Percentiles rank a stretch among this genome's conserved stretches.
Conservation (phyloP, 2,888 invertebrate species). For the Acanthosepion esculentum region DNA sequence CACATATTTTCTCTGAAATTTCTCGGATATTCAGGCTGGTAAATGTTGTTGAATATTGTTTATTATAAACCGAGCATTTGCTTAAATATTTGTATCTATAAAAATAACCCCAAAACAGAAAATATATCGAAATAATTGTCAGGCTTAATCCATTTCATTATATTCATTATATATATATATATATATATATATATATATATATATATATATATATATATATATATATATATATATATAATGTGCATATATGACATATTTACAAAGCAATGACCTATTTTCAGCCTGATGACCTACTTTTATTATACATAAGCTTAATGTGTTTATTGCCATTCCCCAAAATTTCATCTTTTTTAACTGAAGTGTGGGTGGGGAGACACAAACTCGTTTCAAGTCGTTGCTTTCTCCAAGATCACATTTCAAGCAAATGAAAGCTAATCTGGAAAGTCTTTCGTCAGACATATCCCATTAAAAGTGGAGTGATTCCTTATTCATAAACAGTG, state of each 20-base stretch:
- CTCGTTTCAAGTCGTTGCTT: background rate
- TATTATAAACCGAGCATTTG: too few species aligned
- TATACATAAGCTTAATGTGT: background rate
- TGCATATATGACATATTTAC: background rate
- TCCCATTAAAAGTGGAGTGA: background rate
- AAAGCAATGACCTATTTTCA: constrained; percentile 16
- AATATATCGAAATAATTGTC: too few species aligned
- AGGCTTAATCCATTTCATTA: background rate
- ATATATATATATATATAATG: background rate
- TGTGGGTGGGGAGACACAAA: background rate
- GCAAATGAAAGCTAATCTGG: background rate
- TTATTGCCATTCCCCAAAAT: background rate
- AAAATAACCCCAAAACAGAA: too few species aligned
- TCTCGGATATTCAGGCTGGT: too few species aligned
- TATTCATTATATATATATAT: background rate
- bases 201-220: constrained; percentile 4
- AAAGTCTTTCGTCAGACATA: background rate
- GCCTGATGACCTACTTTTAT: background rate
- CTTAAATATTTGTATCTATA: too few species aligned
- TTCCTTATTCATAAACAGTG: background rate
- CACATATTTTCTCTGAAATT: too few species aligned
- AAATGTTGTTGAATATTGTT: too few species aligned
- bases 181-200: background rate
- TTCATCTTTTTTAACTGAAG: background rate
- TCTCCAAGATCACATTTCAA: constrained; percentile 33